These are phyloP conservation scores for Uromys caudimaculatus DNA, from an alignment of 2,797 vertebrate species.

Conservation along the genomic window DNA sequence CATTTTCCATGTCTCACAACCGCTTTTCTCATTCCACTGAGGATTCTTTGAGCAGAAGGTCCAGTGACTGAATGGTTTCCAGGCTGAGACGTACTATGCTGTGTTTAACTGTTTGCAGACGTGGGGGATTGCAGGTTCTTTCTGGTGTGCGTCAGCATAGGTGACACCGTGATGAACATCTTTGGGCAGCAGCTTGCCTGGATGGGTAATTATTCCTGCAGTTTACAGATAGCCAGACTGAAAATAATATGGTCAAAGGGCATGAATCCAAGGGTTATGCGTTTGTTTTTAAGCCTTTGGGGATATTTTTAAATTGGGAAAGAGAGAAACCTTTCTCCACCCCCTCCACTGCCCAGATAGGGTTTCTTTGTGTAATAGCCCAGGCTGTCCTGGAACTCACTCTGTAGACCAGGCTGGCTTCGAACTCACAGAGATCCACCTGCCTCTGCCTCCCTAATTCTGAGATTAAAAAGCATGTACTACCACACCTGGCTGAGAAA, in stretches of 20 bases:
- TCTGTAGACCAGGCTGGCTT: not conserved
- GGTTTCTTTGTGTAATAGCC: not conserved
- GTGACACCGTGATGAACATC: not conserved
- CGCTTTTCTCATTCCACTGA: not conserved
- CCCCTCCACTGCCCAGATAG: not conserved
- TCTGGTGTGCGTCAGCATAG: not conserved
- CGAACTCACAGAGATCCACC: not conserved
- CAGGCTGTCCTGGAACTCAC: not conserved
- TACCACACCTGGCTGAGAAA: not conserved
- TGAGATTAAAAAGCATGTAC: not conserved
- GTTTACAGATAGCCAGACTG: not conserved
- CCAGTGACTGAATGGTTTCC: slow-evolving; percentile 11
- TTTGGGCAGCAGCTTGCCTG: not conserved
- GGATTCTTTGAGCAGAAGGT: slow-evolving; percentile 44
- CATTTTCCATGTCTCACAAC: not conserved
- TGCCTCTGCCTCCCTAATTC: not conserved
- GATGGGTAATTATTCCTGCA: not conserved
- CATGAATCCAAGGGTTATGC: not conserved
- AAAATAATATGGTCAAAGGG: not conserved
- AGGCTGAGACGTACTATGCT: not conserved
- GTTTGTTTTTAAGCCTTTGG: slow-evolving; percentile 20
- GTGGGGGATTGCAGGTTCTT: not conserved
- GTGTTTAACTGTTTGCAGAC: not conserved
- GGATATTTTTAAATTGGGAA: slow-evolving; percentile 15
- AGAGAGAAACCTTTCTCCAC: not conserved